These are phyloP conservation scores for Platyura marginata DNA, from an alignment of 1,140 invertebrate species.

Conservation along the genomic window DNA sequence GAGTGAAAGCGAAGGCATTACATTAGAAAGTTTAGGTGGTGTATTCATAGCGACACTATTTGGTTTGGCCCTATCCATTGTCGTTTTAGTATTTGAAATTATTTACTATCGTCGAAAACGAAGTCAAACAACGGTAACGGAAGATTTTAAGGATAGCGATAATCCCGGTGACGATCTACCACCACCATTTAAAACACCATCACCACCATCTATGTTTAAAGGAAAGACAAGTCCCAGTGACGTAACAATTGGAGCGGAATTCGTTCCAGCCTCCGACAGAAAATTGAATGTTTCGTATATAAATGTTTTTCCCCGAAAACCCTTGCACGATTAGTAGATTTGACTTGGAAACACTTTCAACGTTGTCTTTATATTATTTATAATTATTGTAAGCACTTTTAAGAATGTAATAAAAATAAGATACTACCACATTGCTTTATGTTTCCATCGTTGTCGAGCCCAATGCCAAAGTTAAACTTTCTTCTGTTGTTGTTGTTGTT, in stretches of 20 bases:
- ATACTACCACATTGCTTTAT: no score
- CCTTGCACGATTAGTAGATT: no score
- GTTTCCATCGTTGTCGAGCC: no score
- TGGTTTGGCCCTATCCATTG: slow-evolving; percentile 61
- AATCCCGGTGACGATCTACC: neutral
- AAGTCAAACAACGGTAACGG: slow-evolving; percentile 4
- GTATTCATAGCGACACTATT: slow-evolving; percentile 78
- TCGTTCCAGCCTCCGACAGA: neutral
- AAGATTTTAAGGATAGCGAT: neutral
- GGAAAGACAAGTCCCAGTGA: neutral
- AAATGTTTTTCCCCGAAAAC: neutral
- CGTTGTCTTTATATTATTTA: no score
- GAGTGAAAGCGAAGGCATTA: slow-evolving; percentile 73
- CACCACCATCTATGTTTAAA: neutral
- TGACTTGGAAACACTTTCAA: no score
- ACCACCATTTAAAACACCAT: neutral
- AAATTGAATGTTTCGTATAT: neutral
- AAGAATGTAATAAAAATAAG: no score
- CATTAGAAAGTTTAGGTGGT: slow-evolving; percentile 69
- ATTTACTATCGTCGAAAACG: slow-evolving; percentile 54
- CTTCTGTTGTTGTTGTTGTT: no score
- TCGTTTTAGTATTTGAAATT: slow-evolving; percentile 61
- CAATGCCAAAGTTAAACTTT: no score
- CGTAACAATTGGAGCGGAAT: neutral
- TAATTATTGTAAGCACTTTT: no score